phyloP scores from a whole-genome alignment of 2,113 vertebrate genomes.

The Clinocottus analis region DNA sequence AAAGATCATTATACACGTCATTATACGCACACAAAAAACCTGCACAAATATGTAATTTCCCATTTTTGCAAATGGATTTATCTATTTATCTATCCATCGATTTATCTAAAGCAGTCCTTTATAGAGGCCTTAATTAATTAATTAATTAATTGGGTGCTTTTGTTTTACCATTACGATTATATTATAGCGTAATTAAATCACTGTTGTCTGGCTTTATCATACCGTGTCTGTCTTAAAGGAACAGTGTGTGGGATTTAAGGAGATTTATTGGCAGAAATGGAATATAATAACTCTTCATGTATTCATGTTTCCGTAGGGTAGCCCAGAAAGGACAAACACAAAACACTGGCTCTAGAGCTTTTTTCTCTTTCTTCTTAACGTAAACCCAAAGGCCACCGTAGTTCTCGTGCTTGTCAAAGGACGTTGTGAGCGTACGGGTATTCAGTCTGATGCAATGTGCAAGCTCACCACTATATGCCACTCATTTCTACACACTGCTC shows the following conservation, averaged over 20 bases:
- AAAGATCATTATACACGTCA: too few species aligned
- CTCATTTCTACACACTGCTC: not conserved
- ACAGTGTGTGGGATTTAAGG: not conserved
- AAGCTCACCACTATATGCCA: not conserved
- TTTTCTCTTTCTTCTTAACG: not conserved
- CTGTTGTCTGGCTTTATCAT: not conserved
- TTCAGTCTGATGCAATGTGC: not conserved
- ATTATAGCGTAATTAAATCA: not conserved
- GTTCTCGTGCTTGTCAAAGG: not conserved
- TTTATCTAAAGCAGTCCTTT: not conserved
- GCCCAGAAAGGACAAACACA: not conserved
- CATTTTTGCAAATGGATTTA: too few species aligned
- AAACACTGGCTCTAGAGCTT: not conserved
- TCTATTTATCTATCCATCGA: too few species aligned
- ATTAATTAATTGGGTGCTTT: not conserved
- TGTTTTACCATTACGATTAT: not conserved
- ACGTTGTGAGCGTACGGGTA: not conserved
- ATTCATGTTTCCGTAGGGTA: not conserved
- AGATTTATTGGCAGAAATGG: not conserved
- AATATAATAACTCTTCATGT: not conserved
- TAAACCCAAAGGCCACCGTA: not conserved
- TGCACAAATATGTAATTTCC: too few species aligned
- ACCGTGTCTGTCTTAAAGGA: not conserved
- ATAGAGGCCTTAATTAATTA: too few species aligned
- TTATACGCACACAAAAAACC: too few species aligned